These are phyloP conservation scores for Psylliodes chrysocephalus DNA, from an alignment of 2,888 invertebrate species.

Conservation along the genomic window DNA sequence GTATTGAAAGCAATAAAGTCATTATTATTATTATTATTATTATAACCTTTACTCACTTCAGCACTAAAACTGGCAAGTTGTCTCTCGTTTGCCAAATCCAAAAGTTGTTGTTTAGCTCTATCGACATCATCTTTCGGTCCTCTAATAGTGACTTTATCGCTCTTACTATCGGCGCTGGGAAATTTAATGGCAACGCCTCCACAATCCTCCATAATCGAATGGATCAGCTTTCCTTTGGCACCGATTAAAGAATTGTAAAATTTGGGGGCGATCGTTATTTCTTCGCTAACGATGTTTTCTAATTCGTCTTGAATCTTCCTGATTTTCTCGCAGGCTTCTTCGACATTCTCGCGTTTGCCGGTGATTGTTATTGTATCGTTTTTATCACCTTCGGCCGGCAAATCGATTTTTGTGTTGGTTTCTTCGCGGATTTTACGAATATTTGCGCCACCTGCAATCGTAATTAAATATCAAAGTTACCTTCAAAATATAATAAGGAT, in stretches of 20 bases:
- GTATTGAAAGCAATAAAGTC: too few relatives aligned
- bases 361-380: conserved; percentile 93
- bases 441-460: conserved; percentile 76
- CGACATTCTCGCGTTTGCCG: conserved; percentile 89
- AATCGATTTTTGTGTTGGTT: conserved; percentile 94
- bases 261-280: conserved; percentile 90
- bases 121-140: conserved; percentile 97
- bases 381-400: conserved; percentile 91
- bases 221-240: conserved; percentile 85
- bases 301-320: conserved; percentile 95
- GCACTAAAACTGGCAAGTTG: conserved; percentile 88
- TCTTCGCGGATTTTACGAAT: conserved; percentile 94
- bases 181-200: conserved; percentile 97
- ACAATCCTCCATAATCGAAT: conserved; percentile 96
- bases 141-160: conserved; percentile 90
- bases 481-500: too few relatives aligned
- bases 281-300: conserved; percentile 88
- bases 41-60: too few relatives aligned
- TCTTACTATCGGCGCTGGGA: conserved; percentile 89
- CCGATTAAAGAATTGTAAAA: conserved; percentile 95
- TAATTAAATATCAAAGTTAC: too few relatives aligned
- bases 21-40: too few relatives aligned
- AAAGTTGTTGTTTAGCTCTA: conserved; percentile 85
- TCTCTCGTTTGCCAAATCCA: conserved; percentile 87
- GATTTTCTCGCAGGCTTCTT: conserved; percentile 90